Evolutionary conservation across 2,888 invertebrate genomes (phyloP).

Genomic region (Calephelis perditalis): DNA sequence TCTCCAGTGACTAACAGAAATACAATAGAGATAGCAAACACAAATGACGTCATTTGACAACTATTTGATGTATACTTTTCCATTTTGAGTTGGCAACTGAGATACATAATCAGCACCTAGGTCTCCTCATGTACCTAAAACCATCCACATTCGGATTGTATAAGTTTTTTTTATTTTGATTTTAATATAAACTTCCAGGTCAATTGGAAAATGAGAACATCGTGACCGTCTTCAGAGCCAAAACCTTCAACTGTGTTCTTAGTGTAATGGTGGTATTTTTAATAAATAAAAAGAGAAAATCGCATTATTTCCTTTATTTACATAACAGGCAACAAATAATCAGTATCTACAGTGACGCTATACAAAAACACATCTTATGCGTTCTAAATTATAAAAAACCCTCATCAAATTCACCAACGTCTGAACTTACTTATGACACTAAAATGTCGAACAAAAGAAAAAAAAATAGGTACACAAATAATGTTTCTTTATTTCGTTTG

Average conservation of each 20-base stretch:
- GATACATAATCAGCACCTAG: too few relatives aligned
- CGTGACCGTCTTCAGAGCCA: background rate
- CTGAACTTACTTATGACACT: background rate
- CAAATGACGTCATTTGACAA: too few relatives aligned
- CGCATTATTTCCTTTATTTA: constrained; percentile 11
- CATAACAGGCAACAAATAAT: constrained; percentile 11
- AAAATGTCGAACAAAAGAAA: too few relatives aligned
- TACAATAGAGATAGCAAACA: too few relatives aligned
- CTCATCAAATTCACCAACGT: constrained; percentile 8
- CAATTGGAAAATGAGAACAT: background rate
- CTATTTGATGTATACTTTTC: too few relatives aligned
- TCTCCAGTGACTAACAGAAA: too few relatives aligned
- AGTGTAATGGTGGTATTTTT: background rate
- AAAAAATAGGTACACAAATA: too few relatives aligned
- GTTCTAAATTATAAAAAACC: background rate
- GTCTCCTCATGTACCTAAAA: too few relatives aligned
- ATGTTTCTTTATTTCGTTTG: too few relatives aligned
- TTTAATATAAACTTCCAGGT: background rate
- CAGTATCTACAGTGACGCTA: constrained; percentile 7
- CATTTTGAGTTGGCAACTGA: too few relatives aligned
- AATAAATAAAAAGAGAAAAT: constrained; percentile 5
- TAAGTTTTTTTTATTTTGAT: too few relatives aligned
- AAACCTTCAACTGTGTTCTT: background rate
- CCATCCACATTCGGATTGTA: too few relatives aligned
- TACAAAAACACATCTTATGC: constrained; percentile 5